phyloP scores from a whole-genome alignment of 1,140 invertebrate species.

The Limonius californicus region DNA sequence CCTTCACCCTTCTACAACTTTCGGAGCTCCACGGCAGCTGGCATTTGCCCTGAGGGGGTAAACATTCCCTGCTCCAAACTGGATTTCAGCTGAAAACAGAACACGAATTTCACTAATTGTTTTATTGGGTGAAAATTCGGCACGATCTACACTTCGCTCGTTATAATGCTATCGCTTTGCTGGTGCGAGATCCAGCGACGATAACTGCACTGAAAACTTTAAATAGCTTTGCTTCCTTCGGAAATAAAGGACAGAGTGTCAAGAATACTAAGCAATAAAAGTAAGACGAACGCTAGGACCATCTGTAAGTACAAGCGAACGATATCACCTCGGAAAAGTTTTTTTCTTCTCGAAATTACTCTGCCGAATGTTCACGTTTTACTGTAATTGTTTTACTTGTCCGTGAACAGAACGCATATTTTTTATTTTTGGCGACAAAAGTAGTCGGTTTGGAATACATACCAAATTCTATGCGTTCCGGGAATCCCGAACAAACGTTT shows the following conservation, averaged over 20 bases:
- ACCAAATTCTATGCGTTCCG: too few relatives aligned
- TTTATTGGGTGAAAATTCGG: conserved; percentile 30
- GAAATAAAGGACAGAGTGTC: not conserved
- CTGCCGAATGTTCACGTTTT: too few relatives aligned
- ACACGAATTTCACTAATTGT: conserved; percentile 26
- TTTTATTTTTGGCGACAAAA: too few relatives aligned
- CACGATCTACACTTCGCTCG: conserved; percentile 26
- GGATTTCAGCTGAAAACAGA: conserved; percentile 18
- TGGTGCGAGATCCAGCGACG: not conserved
- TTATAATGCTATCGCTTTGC: conserved; percentile 19
- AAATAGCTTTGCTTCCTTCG: not conserved
- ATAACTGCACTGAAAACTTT: not conserved
- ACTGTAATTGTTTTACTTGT: too few relatives aligned
- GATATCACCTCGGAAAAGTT: too few relatives aligned
- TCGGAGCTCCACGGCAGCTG: not conserved
- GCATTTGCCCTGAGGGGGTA: conserved; percentile 3
- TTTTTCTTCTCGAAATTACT: too few relatives aligned
- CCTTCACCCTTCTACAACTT: too few relatives aligned
- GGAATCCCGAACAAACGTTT: too few relatives aligned
- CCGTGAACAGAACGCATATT: too few relatives aligned
- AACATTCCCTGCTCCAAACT: not conserved
- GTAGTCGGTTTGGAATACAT: too few relatives aligned
- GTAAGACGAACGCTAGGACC: not conserved
- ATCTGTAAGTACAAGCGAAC: too few relatives aligned
- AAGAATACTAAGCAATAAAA: not conserved